Evolutionary conservation across 2,888 invertebrate species (phyloP).

Genomic region (Allacma fusca): DNA sequence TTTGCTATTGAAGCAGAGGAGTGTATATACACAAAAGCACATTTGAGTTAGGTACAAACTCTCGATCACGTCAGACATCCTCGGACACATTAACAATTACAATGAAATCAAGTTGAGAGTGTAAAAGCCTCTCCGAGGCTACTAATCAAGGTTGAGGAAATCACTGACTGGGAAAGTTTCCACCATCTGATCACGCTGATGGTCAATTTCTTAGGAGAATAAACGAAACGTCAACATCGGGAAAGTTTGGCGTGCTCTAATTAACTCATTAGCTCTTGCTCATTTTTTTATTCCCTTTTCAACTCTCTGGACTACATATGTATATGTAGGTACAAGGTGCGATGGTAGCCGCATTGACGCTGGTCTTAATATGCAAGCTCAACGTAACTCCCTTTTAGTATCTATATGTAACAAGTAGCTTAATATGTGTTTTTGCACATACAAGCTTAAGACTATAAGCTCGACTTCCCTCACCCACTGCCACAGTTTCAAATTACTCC

Average conservation of each 20-base stretch:
- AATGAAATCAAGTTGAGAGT: background rate
- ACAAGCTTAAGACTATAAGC: background rate
- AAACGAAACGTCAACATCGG: background rate
- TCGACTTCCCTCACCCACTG: no score
- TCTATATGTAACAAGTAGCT: no score
- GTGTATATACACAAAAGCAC: no score
- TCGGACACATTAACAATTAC: background rate
- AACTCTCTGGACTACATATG: background rate
- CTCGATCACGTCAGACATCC: background rate
- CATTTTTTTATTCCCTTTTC: background rate
- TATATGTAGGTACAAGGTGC: background rate
- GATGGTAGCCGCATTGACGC: no score
- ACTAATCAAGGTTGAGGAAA: background rate
- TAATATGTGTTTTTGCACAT: background rate
- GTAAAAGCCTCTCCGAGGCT: background rate
- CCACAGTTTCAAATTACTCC: no score
- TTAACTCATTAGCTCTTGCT: slow-evolving; percentile 16
- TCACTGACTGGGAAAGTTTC: background rate
- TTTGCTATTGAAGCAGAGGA: no score
- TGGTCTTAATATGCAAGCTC: no score
- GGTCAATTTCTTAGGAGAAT: background rate
- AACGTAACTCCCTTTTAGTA: no score
- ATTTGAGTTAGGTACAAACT: no score
- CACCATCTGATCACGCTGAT: background rate
- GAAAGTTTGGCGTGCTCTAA: background rate